These are phyloP conservation scores for Henicopernis longicauda DNA, from an alignment of 2,113 vertebrate species.

Conservation along the genomic window DNA sequence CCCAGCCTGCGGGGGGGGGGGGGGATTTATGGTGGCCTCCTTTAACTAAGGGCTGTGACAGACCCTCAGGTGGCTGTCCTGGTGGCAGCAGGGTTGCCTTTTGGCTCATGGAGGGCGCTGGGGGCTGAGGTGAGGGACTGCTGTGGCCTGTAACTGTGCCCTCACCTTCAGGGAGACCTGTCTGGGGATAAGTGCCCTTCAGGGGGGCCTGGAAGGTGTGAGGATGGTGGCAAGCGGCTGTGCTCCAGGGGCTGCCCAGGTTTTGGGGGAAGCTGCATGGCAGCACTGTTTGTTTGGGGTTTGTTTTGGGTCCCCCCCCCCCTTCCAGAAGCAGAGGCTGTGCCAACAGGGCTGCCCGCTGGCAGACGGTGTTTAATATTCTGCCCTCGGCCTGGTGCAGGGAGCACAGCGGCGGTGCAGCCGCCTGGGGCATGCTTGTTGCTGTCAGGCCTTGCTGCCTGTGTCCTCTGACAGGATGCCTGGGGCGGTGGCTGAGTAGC, in stretches of 20 bases:
- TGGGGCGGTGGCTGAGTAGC: neutral
- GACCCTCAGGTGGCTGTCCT: neutral
- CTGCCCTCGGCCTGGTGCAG: neutral
- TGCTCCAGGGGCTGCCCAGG: accelerated
- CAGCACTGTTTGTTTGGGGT: neutral
- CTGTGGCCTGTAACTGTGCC: neutral
- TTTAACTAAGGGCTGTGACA: accelerated
- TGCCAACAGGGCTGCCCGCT: neutral
- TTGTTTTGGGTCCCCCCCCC: no score
- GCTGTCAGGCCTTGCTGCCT: neutral
- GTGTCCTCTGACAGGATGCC: neutral
- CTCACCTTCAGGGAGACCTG: accelerated
- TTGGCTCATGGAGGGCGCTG: neutral
- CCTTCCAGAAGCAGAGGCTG: neutral
- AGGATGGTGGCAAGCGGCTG: accelerated
- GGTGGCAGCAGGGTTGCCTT: neutral
- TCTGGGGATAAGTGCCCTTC: accelerated
- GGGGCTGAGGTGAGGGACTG: neutral
- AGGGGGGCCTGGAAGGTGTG: neutral
- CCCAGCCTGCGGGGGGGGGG: neutral
- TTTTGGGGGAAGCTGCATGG: accelerated
- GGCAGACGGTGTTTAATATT: neutral
- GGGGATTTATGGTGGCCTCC: neutral
- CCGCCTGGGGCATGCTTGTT: neutral
- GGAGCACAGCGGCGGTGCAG: neutral